A percentile compares a stretch with the other conserved stretches of the same genome.
Conservation (phyloP, 2,888 invertebrate genomes). For the Nymphalis polychloros region DNA sequence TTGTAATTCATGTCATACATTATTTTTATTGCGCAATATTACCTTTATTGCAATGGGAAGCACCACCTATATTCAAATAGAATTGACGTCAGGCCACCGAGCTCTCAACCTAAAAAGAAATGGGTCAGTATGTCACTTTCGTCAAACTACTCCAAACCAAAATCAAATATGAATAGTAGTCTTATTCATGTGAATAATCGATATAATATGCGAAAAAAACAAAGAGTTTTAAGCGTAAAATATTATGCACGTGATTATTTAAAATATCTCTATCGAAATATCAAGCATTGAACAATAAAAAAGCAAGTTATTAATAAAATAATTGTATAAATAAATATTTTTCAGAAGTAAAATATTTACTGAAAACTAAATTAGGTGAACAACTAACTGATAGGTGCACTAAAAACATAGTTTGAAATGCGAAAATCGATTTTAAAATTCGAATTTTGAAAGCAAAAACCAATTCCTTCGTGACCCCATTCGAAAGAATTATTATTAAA, state of each 20-base stretch:
- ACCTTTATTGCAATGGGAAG: slow-evolving; percentile 50
- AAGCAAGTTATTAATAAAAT: too few relatives aligned
- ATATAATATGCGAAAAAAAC: too few relatives aligned
- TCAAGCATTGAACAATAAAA: too few relatives aligned
- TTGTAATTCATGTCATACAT: slow-evolving; percentile 43
- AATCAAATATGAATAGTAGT: slow-evolving; percentile 33
- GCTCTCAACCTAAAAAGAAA: slow-evolving; percentile 58
- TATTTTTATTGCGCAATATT: slow-evolving; percentile 62
- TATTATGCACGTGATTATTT: too few relatives aligned
- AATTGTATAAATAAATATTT: too few relatives aligned
- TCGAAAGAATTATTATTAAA: slow-evolving; percentile 53
- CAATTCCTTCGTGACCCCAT: slow-evolving; percentile 58
- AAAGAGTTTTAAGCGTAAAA: too few relatives aligned
- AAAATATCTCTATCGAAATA: too few relatives aligned
- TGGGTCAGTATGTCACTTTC: slow-evolving; percentile 69
- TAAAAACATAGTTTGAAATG: too few relatives aligned
- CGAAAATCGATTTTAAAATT: not conserved
- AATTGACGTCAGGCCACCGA: slow-evolving; percentile 69
- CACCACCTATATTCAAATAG: slow-evolving; percentile 43
- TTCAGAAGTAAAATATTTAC: too few relatives aligned
- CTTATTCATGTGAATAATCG: not conserved
- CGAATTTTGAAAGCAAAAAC: slow-evolving; percentile 32
- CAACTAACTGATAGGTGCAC: too few relatives aligned
- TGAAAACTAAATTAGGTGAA: too few relatives aligned
- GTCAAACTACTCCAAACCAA: slow-evolving; percentile 63